phyloP scores from a whole-genome alignment of 2,113 vertebrate species.

The Bagarius yarrelli region DNA sequence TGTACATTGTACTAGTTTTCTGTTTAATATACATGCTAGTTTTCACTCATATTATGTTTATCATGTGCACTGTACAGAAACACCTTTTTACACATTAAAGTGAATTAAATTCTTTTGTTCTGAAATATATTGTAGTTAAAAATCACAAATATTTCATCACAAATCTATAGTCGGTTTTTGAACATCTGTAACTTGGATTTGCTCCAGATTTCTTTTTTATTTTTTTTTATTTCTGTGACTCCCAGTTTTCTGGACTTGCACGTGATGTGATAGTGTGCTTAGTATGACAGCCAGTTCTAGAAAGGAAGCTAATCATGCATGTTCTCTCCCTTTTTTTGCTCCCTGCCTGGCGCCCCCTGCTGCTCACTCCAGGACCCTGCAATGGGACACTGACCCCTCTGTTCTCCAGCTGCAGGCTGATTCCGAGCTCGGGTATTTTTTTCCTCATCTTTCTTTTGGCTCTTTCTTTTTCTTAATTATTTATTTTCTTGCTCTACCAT shows the following conservation, averaged over 20 bases:
- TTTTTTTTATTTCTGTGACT: slow-evolving; percentile 23
- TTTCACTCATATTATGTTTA: not conserved
- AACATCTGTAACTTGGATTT: not conserved
- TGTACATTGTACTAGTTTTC: not conserved
- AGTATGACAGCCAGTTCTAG: slow-evolving; percentile 48
- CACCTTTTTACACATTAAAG: not conserved
- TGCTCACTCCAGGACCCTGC: slow-evolving; percentile 88
- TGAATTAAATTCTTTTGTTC: not conserved
- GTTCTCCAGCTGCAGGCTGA: slow-evolving; percentile 98
- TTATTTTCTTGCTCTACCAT: not conserved
- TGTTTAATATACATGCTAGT: not conserved
- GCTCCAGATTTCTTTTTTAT: too few relatives aligned
- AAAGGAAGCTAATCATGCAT: slow-evolving; percentile 76
- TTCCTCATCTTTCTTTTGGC: slow-evolving; percentile 60
- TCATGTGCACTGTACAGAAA: not conserved
- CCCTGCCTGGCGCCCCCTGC: slow-evolving; percentile 72
- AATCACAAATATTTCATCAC: too few relatives aligned
- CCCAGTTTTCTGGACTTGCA: slow-evolving; percentile 33
- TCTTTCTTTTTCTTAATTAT: slow-evolving; percentile 23
- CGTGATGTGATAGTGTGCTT: slow-evolving; percentile 48
- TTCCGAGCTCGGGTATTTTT: slow-evolving; percentile 94
- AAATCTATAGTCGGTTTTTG: not conserved
- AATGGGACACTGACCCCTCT: slow-evolving; percentile 99
- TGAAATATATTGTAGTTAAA: not conserved
- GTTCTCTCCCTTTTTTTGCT: slow-evolving; percentile 69